Base-by-base conservation (phyloP, 2,888 invertebrate genomes). In the Folsomia candida region DNA sequence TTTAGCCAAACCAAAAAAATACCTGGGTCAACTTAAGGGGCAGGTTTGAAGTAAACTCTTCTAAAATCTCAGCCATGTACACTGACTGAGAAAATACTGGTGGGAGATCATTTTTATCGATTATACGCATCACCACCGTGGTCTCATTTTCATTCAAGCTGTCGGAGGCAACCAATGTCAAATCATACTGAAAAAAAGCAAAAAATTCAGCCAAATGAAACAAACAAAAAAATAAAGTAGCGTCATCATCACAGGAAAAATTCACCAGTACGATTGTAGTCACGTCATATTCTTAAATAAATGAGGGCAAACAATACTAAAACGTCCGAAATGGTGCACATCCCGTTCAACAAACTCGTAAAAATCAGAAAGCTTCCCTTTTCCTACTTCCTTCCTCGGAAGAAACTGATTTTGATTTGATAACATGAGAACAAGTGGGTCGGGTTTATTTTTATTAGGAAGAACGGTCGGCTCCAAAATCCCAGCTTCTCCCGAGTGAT, bases 111-210 rank as follows among this genome's bases (percentile, higher is more conserved):
- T 75, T 75, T 20, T 74, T 83, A 27, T 71, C 73, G 68, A 70
- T 69, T 67, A 93, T 88, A 82, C 89, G 88, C 81, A 94, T 90
- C 81, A 91, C 88, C 80, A 94, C 91, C 73, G 88, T 89, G 80
- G 93, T 93, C 81, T 88, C 89, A 86, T 91, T 92, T 85, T 94
- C 94, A 87, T 92, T 92, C 84, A 92, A 88, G 83, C 93, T 92
- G 86, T 93, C 92, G 78, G 94, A 93, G 74, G 92, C 92, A 83
- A 93, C 92, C 87, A 92, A 88, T 83, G 91, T 91, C 86, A 93
- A 87, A 85, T 91, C 91, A 86, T 92, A 93, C 91, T 92, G 87
- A 77, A 61, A 76, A 71, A 78, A 76, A 67, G 64, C 65, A 47
- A 69, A 72, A 67, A 69, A 59, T 59, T 60, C 70, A 70, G 69